These are phyloP conservation scores for Noctilio leporinus DNA, from an alignment of 2,113 vertebrate species.

Conservation along the genomic window DNA sequence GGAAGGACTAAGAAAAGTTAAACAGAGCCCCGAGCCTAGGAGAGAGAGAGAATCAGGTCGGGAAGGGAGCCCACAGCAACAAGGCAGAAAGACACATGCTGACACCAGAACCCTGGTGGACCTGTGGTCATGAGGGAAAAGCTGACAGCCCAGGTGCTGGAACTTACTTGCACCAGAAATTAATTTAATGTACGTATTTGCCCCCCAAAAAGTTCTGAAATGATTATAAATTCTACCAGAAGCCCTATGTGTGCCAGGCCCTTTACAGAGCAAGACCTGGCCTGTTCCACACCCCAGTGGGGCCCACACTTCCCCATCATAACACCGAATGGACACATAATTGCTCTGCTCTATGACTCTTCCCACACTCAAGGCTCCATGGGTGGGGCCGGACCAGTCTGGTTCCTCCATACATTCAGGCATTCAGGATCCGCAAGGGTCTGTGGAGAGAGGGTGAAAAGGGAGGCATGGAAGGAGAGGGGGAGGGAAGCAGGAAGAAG, in stretches of 20 bases:
- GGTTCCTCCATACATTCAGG: background rate
- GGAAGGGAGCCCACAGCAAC: too few species aligned
- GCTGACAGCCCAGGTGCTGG: background rate
- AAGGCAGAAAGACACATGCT: background rate
- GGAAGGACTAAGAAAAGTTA: background rate
- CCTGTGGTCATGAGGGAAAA: background rate
- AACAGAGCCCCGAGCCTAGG: background rate
- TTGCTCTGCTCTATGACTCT: background rate
- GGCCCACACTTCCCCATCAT: background rate
- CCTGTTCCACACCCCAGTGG: background rate
- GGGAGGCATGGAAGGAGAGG: too few species aligned
- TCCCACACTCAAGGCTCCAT: too few species aligned
- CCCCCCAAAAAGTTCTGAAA: background rate
- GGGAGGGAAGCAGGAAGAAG: too few species aligned
- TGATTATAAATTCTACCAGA: background rate
- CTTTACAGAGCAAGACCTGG: background rate
- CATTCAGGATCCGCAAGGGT: background rate
- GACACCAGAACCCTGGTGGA: too few species aligned
- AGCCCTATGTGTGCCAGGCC: background rate
- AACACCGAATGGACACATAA: background rate
- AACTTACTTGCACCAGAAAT: background rate
- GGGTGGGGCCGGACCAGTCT: rapidly evolving
- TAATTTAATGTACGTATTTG: background rate
- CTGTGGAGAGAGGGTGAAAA: too few species aligned
- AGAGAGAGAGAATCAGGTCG: background rate